Conservation (phyloP, 53 echinoderm and acorn worm genomes). For the Henricia sp. region DNA sequence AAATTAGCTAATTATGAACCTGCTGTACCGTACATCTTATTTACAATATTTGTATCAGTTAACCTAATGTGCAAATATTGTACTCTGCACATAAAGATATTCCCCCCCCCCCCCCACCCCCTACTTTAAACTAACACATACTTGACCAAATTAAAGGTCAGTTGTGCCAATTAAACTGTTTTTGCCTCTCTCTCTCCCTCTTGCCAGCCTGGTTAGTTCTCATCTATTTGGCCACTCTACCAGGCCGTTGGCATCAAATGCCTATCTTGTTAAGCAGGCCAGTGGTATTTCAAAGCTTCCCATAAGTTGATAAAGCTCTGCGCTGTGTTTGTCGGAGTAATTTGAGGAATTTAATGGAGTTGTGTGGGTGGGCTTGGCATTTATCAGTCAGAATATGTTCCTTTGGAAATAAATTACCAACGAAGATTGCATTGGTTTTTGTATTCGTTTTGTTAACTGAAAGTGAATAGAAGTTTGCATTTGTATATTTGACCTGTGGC, state of each 20-base stretch:
- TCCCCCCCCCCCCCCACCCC: too few species aligned
- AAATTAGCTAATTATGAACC: too few species aligned
- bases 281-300: conserved; percentile 28
- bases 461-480: too few species aligned
- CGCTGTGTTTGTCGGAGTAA: conserved; percentile 16
- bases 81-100: too few species aligned
- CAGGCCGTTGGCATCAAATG: conserved; percentile 10
- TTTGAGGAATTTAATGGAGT: conserved; percentile 29
- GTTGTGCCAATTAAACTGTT: conserved; percentile 5
- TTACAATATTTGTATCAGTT: too few species aligned
- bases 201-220: conserved; percentile 16
- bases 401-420: too few species aligned
- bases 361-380: conserved; percentile 45
- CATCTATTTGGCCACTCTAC: neutral
- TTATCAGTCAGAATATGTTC: neutral
- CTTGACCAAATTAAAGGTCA: conserved; percentile 32
- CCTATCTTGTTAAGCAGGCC: neutral
- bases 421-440: too few species aligned
- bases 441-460: too few species aligned
- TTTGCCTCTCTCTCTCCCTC: neutral
- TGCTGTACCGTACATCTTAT: too few species aligned
- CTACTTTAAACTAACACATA: neutral
- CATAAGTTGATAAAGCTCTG: neutral
- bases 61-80: too few species aligned
- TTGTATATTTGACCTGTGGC: too few species aligned